These are phyloP conservation scores for Troides oblongomaculatus DNA, from an alignment of 2,888 invertebrate genomes.

Conservation along the genomic window DNA sequence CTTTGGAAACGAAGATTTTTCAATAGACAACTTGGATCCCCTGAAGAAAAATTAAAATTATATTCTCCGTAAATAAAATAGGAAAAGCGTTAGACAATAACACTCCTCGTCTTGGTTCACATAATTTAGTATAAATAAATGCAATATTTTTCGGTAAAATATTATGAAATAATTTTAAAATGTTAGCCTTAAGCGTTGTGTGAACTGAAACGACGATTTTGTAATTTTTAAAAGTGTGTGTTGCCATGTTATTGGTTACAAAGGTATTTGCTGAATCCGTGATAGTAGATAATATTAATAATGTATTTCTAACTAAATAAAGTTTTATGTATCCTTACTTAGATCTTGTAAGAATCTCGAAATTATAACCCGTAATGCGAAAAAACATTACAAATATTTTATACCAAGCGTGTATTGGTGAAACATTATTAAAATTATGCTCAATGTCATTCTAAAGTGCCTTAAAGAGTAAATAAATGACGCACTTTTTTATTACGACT, in stretches of 20 bases:
- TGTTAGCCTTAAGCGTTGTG: conserved; percentile 51
- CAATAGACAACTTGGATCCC: conserved; percentile 95
- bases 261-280: conserved; percentile 55
- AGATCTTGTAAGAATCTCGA: conserved; percentile 50
- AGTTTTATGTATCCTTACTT: conserved; percentile 35
- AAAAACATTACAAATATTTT: conserved; percentile 41
- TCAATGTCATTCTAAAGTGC: conserved; percentile 75
- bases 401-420: conserved; percentile 30
- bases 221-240: conserved; percentile 46
- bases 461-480: conserved; percentile 39
- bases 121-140: conserved; percentile 52
- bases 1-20: conserved; percentile 96
- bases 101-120: conserved; percentile 54
- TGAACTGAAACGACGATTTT: conserved; percentile 52
- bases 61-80: conserved; percentile 36
- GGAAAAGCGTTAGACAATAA: conserved; percentile 42
- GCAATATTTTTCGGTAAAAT: conserved; percentile 45
- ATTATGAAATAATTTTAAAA: conserved; percentile 44
- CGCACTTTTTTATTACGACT: neutral
- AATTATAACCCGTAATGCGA: conserved; percentile 52
- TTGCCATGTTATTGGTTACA: conserved; percentile 75
- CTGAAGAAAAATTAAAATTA: conserved; percentile 84
- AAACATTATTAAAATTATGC: conserved; percentile 44
- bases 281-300: conserved; percentile 52
- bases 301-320: conserved; percentile 43